Conservation (phyloP, 2,888 invertebrate species). For the Digitonthophagus gazella region DNA sequence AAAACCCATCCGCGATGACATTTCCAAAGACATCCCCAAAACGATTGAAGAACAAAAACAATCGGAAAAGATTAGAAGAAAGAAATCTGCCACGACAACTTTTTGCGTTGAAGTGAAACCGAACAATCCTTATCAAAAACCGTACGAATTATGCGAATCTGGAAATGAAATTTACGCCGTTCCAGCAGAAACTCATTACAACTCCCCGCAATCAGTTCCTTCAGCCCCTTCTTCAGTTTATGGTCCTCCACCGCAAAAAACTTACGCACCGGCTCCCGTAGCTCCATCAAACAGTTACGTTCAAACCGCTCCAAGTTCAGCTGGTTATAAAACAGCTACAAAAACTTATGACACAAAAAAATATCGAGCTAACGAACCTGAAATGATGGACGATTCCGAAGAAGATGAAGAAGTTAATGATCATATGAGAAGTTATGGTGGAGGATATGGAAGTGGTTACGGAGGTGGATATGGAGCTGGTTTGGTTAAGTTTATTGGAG, state of each 20-base stretch:
- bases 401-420: conserved; percentile 28
- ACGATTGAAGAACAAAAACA: conserved; percentile 20
- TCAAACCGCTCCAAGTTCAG: neutral
- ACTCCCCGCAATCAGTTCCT: conserved; percentile 26
- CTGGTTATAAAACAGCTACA: conserved; percentile 12
- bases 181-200: conserved; percentile 25
- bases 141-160: conserved; percentile 49
- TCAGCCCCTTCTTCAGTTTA: conserved; percentile 18
- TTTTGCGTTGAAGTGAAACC: conserved; percentile 54
- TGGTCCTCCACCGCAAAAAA: conserved; percentile 18
- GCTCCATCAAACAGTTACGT: conserved; percentile 1
- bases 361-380: conserved; percentile 1
- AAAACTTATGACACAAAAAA: conserved; percentile 6
- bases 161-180: conserved; percentile 29
- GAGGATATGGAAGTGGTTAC: conserved; percentile 25
- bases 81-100: conserved; percentile 50
- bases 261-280: conserved; percentile 19
- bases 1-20: conserved; percentile 3
- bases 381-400: conserved; percentile 18
- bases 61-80: conserved; percentile 36
- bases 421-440: conserved; percentile 27
- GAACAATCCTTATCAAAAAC: conserved; percentile 45
- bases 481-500: conserved; percentile 27
- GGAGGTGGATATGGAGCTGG: conserved; percentile 25
- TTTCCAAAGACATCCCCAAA: neutral